phyloP scores from a whole-genome alignment of 2,888 invertebrate genomes.

The Caenorhabditis drosophilae region DNA sequence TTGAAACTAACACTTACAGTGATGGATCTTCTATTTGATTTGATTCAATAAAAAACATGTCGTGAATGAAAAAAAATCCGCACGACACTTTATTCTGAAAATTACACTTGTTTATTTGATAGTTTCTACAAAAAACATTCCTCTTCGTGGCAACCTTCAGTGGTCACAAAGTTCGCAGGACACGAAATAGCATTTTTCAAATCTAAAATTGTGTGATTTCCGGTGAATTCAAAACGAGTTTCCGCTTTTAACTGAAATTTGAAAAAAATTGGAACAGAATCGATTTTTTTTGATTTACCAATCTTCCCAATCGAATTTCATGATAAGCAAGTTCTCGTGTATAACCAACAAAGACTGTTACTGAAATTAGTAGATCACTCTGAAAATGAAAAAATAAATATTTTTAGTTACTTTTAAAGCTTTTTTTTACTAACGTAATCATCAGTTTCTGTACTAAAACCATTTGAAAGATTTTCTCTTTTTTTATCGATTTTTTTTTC shows the following conservation, averaged over 20 bases:
- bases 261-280: not conserved
- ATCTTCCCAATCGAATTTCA: slow-evolving; percentile 53
- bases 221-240: slow-evolving; percentile 76
- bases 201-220: slow-evolving; percentile 77
- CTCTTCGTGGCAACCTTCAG: slow-evolving; percentile 68
- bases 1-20: slow-evolving; percentile 7
- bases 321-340: slow-evolving; percentile 39
- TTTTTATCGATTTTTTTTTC: not conserved
- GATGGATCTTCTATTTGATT: slow-evolving; percentile 10
- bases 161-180: slow-evolving; percentile 75
- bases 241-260: slow-evolving; percentile 55
- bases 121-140: slow-evolving; percentile 15
- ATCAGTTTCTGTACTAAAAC: not conserved
- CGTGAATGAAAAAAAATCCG: slow-evolving; percentile 81
- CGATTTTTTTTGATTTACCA: no score
- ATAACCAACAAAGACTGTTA: slow-evolving; percentile 52
- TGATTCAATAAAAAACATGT: slow-evolving; percentile 81
- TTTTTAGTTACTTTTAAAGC: no score
- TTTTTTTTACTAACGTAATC: not conserved
- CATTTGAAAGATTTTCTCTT: not conserved
- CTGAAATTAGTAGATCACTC: slow-evolving; percentile 43
- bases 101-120: not conserved
- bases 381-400: no score
- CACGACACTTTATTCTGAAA: slow-evolving; percentile 77
- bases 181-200: slow-evolving; percentile 82